Base-by-base conservation (phyloP, 2,888 invertebrate genomes). In the Steinernema carpocapsae region DNA sequence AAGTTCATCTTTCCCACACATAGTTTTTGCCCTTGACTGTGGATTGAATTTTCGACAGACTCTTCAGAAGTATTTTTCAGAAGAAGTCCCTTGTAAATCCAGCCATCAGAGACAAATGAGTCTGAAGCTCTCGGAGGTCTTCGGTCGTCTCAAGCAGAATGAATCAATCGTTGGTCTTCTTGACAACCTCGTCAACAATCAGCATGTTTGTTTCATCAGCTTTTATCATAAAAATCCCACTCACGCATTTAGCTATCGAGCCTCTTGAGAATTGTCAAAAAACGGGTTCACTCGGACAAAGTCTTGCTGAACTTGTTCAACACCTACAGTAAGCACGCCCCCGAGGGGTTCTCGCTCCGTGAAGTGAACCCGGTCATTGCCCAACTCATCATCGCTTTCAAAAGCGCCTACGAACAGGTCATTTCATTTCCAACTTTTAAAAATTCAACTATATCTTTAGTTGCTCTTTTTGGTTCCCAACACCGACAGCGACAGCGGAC, bases 51-150 rank as follows among this genome's bases (percentile, higher is more conserved):
- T 17, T 12, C 24, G 3, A n/a, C 32, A 59, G 48, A 37, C 37
- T 37, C 29, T 22, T 17, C 72, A 3, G 14, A 48, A 48, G n/a
- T 19, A 7, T 4, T 19, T 29, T 71, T 48, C 19, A 64, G 48
- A 51, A 45, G 52, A 74, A 46, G 79, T 86, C 24, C 88, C 88
- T 14, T 85, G 84, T 3, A 82, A 84, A 32, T 87, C 87, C 14
- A 88, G 88, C 72, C 88, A 88, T 77, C 88, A 88, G 72, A 76
- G 88, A 26, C 83, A 88, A 71, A 85, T 88, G 85, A 88, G 87
- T 72, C 80, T 88, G 74, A 83, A 83, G 17, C 77, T 88, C 22
- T 83, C 86, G 7, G 88, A 88, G 71, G 86, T 88, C 2, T 87
- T 88, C 74, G 86, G 87, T 56, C 77, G 88, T n/a, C 79, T 88